Evolutionary conservation across 2,888 invertebrate genomes (phyloP).

Genomic region (Brachylomia viminalis): DNA sequence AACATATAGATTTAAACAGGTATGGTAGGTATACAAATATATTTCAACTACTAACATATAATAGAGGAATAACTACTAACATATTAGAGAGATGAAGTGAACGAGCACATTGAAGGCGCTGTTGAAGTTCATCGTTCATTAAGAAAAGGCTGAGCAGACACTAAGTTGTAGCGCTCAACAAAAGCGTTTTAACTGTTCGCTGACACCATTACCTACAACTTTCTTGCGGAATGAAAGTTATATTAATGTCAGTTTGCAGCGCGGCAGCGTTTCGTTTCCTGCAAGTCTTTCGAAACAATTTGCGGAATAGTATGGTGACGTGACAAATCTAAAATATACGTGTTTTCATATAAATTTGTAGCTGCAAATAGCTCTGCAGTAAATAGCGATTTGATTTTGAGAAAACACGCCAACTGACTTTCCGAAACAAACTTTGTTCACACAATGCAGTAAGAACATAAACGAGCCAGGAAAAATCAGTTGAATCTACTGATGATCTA

Average conservation of each 20-base stretch:
- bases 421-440: neutral
- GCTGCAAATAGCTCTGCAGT: neutral
- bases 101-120: slow-evolving; percentile 14
- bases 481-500: neutral
- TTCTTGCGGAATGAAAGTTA: neutral
- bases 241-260: neutral
- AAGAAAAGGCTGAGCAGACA: slow-evolving; percentile 12
- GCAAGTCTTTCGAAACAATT: neutral
- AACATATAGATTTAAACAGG: too few relatives aligned
- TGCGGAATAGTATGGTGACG: neutral
- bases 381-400: neutral
- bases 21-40: too few relatives aligned
- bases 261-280: neutral
- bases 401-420: neutral
- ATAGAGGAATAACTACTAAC: neutral
- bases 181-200: neutral
- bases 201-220: neutral
- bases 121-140: slow-evolving; percentile 21
- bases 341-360: too few relatives aligned
- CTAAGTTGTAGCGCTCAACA: slow-evolving; percentile 1
- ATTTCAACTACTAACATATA: too few relatives aligned
- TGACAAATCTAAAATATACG: neutral
- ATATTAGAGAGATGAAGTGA: slow-evolving; percentile 10
- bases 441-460: neutral
- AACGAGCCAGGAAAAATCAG: neutral